Evolutionary conservation across 2,888 invertebrate genomes (phyloP).

Genomic region (Apotomis betuletana): DNA sequence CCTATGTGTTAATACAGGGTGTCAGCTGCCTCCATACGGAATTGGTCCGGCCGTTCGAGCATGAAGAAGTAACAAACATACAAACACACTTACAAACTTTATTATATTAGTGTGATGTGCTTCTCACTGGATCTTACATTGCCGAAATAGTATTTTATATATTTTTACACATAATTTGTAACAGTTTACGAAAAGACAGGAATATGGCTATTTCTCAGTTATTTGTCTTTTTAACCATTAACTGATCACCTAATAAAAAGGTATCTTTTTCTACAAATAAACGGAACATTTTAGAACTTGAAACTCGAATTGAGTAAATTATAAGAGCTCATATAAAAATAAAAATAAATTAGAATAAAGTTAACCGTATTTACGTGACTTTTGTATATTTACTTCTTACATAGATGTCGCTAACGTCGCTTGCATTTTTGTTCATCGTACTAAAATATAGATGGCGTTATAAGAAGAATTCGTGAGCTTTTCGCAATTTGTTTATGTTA

Average conservation of each 20-base stretch:
- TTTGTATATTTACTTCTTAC: neutral
- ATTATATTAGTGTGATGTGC: neutral
- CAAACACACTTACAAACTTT: no score
- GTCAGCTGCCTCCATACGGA: no score
- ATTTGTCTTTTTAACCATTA: no score
- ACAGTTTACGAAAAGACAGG: neutral
- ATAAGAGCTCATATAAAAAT: constrained; percentile 26
- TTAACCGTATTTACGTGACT: neutral
- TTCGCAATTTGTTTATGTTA: no score
- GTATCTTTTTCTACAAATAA: neutral
- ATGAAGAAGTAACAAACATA: no score
- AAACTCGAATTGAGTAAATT: constrained; percentile 40
- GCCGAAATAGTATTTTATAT: constrained; percentile 21
- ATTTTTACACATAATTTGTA: constrained; percentile 41
- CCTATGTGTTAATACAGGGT: no score
- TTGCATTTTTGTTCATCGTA: neutral
- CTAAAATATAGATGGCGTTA: constrained; percentile 18
- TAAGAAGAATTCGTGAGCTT: neutral
- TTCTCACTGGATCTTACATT: neutral
- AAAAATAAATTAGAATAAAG: constrained; percentile 18
- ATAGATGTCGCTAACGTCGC: constrained; percentile 18
- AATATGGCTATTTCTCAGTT: neutral
- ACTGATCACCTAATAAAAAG: neutral
- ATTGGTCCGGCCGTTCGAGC: no score
- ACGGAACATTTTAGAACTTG: constrained; percentile 1